These are phyloP conservation scores for Astyanax mexicanus DNA, from an alignment of 2,797 vertebrate genomes.

Conservation along the genomic window DNA sequence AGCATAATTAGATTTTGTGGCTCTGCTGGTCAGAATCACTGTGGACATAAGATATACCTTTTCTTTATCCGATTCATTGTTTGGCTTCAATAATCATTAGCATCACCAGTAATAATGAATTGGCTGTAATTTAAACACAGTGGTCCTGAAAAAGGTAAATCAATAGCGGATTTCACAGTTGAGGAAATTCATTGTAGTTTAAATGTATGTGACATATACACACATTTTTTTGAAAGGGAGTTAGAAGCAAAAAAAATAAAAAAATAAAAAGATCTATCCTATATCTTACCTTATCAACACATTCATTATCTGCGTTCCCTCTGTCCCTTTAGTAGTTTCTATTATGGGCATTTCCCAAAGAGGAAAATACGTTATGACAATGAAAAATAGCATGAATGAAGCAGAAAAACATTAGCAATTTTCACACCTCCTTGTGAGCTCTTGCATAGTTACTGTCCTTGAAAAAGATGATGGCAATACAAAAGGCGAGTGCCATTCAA, in stretches of 20 bases:
- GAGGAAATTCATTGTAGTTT: neutral
- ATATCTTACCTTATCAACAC: neutral
- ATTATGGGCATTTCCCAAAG: neutral
- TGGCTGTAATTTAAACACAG: slow-evolving; percentile 23
- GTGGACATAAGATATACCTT: neutral
- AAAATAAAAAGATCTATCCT: neutral
- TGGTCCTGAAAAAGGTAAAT: slow-evolving; percentile 1
- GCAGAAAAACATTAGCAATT: slow-evolving; percentile 32
- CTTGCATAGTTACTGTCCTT: slow-evolving; percentile 35
- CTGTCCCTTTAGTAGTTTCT: neutral
- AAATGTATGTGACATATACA: neutral
- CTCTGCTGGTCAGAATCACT: neutral
- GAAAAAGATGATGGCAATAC: slow-evolving; percentile 34
- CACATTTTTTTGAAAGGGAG: neutral
- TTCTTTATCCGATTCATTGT: slow-evolving; percentile 25
- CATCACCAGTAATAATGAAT: slow-evolving; percentile 32
- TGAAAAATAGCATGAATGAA: slow-evolving; percentile 32
- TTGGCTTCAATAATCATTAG: slow-evolving; percentile 35
- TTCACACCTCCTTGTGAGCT: slow-evolving; percentile 35
- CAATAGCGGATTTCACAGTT: slow-evolving; percentile 18
- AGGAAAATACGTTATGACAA: neutral
- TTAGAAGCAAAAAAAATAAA: neutral
- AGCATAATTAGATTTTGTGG: neutral
- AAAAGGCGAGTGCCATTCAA: slow-evolving; percentile 32
- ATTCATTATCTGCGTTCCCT: neutral